Percentiles rank a stretch among this genome's conserved stretches.
Evolutionary conservation across 2,888 invertebrate species (phyloP).

Genomic region (Odontothrips loti): DNA sequence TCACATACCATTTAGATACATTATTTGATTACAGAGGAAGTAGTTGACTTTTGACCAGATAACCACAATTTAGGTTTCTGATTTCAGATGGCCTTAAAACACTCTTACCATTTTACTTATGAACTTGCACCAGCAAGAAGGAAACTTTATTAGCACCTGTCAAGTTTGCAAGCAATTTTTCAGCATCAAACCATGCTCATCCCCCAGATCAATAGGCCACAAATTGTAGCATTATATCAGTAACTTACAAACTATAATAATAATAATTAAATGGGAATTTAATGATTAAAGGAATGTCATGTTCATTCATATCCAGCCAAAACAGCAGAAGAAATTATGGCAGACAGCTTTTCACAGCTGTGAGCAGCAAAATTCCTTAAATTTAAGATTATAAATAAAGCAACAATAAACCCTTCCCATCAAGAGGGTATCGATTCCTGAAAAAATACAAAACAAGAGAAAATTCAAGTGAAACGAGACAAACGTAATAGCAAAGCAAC

Average conservation of each 20-base stretch:
- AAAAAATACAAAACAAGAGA: neutral
- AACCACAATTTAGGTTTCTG: too few species aligned
- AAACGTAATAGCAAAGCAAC: conserved; percentile 10
- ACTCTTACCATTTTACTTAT: too few species aligned
- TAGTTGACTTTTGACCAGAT: too few species aligned
- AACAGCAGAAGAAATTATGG: neutral
- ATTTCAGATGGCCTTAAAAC: too few species aligned
- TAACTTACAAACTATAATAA: neutral
- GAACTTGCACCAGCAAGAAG: too few species aligned
- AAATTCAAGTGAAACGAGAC: neutral
- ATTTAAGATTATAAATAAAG: conserved; percentile 14
- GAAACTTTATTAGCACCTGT: too few species aligned
- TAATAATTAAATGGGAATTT: neutral
- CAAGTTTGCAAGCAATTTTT: conserved; percentile 4
- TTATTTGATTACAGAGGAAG: too few species aligned
- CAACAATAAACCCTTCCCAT: conserved; percentile 9
- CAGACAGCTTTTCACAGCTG: neutral
- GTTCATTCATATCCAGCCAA: neutral
- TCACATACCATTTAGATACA: too few species aligned
- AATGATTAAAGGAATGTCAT: conserved; percentile 23
- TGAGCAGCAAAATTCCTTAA: neutral
- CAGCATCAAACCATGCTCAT: neutral
- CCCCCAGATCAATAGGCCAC: conserved; percentile 12
- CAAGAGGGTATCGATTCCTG: neutral
- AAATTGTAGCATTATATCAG: conserved; percentile 4